Evolutionary conservation across 2,797 vertebrate species (phyloP).

Genomic region (Melanotaenia pygmaea): DNA sequence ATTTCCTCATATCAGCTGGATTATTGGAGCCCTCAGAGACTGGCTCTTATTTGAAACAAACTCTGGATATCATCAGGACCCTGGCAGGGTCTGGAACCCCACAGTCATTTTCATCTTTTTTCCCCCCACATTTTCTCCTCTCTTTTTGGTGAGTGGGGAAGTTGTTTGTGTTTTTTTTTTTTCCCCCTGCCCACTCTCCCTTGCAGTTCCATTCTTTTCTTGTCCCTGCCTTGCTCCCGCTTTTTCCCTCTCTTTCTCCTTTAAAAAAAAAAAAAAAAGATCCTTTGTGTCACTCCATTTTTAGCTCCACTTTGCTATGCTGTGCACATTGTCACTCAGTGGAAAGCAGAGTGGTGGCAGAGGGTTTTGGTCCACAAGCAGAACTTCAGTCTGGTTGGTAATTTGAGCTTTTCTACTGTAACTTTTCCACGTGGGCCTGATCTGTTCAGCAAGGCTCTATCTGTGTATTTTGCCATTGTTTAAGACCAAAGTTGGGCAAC

Average conservation of each 20-base stretch:
- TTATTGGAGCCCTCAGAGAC: conserved; percentile 86
- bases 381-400: conserved; percentile 42
- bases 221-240: conserved; percentile 74
- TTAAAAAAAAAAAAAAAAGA: conserved; percentile 40
- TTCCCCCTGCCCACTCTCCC: conserved; percentile 63
- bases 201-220: conserved; percentile 69
- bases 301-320: conserved; percentile 72
- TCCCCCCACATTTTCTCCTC: conserved; percentile 9
- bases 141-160: conserved; percentile 58
- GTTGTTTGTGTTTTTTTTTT: conserved; percentile 45
- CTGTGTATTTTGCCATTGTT: conserved; percentile 51
- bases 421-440: conserved; percentile 42
- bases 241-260: conserved; percentile 53
- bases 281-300: conserved; percentile 73
- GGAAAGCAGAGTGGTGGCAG: conserved; percentile 48
- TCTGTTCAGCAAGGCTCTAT: conserved; percentile 33
- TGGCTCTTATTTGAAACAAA: conserved; percentile 76
- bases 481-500: conserved; percentile 58
- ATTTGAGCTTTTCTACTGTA: conserved; percentile 49
- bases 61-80: conserved; percentile 79
- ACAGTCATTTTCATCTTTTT: conserved; percentile 63
- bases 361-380: conserved; percentile 42
- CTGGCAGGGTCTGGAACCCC: conserved; percentile 64
- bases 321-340: conserved; percentile 71
- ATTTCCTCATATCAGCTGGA: conserved; percentile 91